Evolutionary conservation across 92 coral and sea anemone genomes (phyloP).

Genomic region (Palythoa caribaeorum): DNA sequence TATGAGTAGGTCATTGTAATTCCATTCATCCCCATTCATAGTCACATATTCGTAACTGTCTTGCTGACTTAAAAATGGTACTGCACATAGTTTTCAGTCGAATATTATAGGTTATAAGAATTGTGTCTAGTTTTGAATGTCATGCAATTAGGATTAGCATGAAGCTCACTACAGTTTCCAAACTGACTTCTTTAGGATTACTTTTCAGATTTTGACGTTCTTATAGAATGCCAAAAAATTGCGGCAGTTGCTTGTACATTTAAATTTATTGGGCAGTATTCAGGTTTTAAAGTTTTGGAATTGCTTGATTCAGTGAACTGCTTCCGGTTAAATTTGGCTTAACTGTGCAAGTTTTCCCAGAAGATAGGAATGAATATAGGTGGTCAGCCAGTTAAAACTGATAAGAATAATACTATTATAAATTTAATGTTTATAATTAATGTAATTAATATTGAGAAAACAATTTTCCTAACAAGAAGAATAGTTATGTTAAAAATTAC

Average conservation of each 20-base stretch:
- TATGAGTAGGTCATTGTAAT: not conserved
- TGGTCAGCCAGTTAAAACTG: not conserved
- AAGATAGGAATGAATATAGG: not conserved
- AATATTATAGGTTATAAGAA: not conserved
- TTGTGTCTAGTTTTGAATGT: not conserved
- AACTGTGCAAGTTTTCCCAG: not conserved
- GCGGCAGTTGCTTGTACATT: not conserved
- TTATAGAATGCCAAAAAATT: not conserved
- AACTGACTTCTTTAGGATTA: not conserved
- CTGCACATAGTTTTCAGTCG: not conserved
- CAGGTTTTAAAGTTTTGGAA: not conserved
- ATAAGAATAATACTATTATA: not conserved
- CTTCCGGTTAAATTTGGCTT: not conserved
- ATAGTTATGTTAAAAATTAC: not conserved
- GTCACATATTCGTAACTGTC: constrained; percentile 25
- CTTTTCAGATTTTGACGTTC: not conserved
- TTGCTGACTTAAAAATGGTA: not conserved
- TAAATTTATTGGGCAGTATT: not conserved
- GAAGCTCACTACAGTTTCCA: constrained; percentile 16
- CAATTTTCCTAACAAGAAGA: not conserved
- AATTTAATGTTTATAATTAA: not conserved
- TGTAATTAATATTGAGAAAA: not conserved
- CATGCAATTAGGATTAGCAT: not conserved
- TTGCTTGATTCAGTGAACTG: not conserved
- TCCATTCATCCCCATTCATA: constrained; percentile 19